phyloP scores from a whole-genome alignment of 1,140 invertebrate species.

The Saccostrea glomerata region DNA sequence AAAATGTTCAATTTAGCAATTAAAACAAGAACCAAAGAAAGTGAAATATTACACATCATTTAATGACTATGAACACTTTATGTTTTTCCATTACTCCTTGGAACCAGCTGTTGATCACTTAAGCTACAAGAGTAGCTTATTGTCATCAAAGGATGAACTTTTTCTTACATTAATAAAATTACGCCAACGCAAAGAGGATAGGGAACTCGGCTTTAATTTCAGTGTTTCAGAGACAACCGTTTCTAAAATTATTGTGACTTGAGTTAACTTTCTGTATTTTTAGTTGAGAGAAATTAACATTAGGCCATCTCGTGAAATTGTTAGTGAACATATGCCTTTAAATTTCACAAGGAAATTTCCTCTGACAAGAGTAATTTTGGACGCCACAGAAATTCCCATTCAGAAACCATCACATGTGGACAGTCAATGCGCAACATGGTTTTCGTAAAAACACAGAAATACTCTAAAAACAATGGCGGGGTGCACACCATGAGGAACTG shows the following conservation, averaged over 20 bases:
- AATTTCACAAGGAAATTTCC: too few species aligned
- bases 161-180: slow-evolving; percentile 68
- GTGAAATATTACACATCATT: slow-evolving; percentile 55
- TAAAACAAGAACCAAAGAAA: too few species aligned
- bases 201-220: slow-evolving; percentile 65
- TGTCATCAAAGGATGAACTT: slow-evolving; percentile 41
- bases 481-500: slow-evolving; percentile 41
- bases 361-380: too few species aligned
- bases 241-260: slow-evolving; percentile 65
- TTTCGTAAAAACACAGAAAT: slow-evolving; percentile 39
- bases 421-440: too few species aligned
- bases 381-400: slow-evolving; percentile 31
- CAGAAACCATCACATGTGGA: too few species aligned
- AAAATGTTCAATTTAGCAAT: too few species aligned
- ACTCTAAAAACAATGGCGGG: slow-evolving; percentile 42
- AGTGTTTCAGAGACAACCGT: slow-evolving; percentile 60
- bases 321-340: slow-evolving; percentile 43
- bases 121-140: not conserved
- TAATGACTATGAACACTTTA: slow-evolving; percentile 52
- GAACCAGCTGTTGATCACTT: slow-evolving; percentile 38
- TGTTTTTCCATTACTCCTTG: slow-evolving; percentile 44
- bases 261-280: slow-evolving; percentile 66
- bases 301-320: slow-evolving; percentile 65
- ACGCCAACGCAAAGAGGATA: slow-evolving; percentile 55
- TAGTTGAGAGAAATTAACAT: slow-evolving; percentile 62